Evolutionary conservation across 2,797 vertebrate genomes (phyloP).

Genomic region (Microhierax caerulescens): DNA sequence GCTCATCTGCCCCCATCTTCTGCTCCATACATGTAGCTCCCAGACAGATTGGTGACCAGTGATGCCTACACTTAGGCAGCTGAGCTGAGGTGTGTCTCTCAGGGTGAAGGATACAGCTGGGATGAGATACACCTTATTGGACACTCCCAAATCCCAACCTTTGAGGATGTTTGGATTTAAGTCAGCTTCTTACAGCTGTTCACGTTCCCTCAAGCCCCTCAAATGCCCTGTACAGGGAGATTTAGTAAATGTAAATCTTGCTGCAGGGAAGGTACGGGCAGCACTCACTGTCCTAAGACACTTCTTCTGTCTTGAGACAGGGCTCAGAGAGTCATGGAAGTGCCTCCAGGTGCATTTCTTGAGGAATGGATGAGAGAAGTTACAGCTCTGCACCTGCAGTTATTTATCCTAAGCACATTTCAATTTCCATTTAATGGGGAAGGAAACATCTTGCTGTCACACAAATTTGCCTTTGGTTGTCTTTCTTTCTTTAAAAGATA

Average conservation of each 20-base stretch:
- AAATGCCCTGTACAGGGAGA: not conserved
- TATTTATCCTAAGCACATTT: not conserved
- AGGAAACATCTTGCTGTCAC: not conserved
- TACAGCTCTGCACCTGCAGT: not conserved
- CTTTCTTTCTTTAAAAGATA: not conserved
- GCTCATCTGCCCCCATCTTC: not conserved
- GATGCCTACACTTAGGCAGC: not conserved
- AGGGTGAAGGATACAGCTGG: not conserved
- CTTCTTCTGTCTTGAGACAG: not conserved
- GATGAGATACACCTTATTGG: not conserved
- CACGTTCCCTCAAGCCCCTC: not conserved
- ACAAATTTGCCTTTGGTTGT: not conserved
- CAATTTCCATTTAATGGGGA: not conserved
- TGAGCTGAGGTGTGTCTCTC: not conserved
- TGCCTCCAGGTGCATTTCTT: not conserved
- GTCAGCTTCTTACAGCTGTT: not conserved
- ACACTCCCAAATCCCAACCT: not conserved
- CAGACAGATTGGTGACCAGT: not conserved
- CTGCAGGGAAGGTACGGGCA: not conserved
- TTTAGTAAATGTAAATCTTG: not conserved
- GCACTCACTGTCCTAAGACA: not conserved
- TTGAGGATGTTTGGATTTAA: not conserved
- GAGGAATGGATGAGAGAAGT: not conserved
- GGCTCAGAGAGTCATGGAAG: not conserved
- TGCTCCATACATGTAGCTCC: not conserved